phyloP scores from a whole-genome alignment of 1,140 invertebrate species.

The Drosophila mauritiana region DNA sequence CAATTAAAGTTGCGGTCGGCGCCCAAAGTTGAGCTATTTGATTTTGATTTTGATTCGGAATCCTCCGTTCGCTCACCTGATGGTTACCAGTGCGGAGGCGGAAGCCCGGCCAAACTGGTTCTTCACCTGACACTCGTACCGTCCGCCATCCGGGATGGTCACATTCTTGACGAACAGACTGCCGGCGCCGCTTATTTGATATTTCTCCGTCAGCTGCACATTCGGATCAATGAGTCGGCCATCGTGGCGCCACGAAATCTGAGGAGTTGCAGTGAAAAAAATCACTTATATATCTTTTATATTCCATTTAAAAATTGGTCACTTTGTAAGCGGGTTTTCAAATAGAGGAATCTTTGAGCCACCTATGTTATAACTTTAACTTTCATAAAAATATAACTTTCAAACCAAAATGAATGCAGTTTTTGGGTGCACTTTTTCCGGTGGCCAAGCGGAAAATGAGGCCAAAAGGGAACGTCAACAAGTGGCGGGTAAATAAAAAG shows the following conservation, averaged over 20 bases:
- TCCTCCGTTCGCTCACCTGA: conserved; percentile 84
- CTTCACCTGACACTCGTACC: conserved; percentile 94
- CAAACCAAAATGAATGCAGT: not conserved
- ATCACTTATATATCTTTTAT: not conserved
- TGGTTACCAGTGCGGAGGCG: conserved; percentile 89
- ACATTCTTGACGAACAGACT: conserved; percentile 93
- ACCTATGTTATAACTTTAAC: too few relatives aligned
- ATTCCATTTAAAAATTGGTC: not conserved
- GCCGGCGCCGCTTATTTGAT: conserved; percentile 88
- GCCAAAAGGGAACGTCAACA: conserved; percentile 54
- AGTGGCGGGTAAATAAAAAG: conserved; percentile 56
- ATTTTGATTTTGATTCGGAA: conserved; percentile 21
- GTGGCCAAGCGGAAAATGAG: not conserved
- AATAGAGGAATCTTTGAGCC: too few relatives aligned
- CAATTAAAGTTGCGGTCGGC: conserved; percentile 54
- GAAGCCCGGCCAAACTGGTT: conserved; percentile 92
- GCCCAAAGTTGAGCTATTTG: conserved; percentile 53
- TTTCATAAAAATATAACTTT: not conserved
- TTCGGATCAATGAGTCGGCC: conserved; percentile 86
- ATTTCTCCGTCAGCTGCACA: conserved; percentile 76
- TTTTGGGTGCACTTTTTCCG: not conserved
- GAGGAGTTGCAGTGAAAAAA: conserved; percentile 6
- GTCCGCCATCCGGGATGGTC: conserved; percentile 90
- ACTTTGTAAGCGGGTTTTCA: too few relatives aligned
- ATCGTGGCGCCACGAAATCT: conserved; percentile 92